These are phyloP conservation scores for Perca flavescens DNA, from an alignment of 2,113 vertebrate genomes.

Conservation along the genomic window DNA sequence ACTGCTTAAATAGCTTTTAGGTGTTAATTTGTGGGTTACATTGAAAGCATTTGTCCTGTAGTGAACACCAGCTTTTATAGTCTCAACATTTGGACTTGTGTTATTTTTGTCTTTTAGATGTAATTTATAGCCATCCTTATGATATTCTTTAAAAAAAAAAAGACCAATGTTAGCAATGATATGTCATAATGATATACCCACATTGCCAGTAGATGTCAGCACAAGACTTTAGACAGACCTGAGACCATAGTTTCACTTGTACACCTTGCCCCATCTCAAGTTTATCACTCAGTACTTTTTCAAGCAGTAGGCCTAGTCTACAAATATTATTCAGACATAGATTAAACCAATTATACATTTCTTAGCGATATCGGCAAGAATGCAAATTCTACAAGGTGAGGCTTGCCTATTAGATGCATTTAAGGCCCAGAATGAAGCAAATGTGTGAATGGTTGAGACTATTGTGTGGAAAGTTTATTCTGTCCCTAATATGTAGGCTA, in stretches of 20 bases:
- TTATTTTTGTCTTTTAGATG: background rate
- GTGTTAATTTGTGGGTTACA: background rate
- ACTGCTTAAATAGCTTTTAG: too few relatives aligned
- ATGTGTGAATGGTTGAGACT: background rate
- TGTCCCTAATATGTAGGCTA: too few relatives aligned
- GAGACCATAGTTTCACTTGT: background rate
- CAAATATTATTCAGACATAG: background rate
- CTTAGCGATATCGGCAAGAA: background rate
- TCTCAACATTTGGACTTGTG: background rate
- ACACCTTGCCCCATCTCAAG: background rate
- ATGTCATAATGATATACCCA: background rate
- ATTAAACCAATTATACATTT: background rate
- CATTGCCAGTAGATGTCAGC: slow-evolving; percentile 65
- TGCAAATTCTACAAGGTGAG: background rate
- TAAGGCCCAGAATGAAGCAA: background rate
- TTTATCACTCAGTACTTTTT: background rate
- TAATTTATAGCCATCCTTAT: background rate
- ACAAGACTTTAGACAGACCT: background rate
- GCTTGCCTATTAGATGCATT: background rate
- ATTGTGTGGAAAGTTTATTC: background rate
- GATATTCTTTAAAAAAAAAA: too few relatives aligned
- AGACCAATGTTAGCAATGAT: too few relatives aligned
- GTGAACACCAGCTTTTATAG: background rate
- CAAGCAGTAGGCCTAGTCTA: background rate
- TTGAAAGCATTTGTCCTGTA: background rate